Percentiles rank a stretch among this genome's conserved stretches.
phyloP scores from a whole-genome alignment of 2,797 vertebrate genomes.

The Caiman crocodilus region DNA sequence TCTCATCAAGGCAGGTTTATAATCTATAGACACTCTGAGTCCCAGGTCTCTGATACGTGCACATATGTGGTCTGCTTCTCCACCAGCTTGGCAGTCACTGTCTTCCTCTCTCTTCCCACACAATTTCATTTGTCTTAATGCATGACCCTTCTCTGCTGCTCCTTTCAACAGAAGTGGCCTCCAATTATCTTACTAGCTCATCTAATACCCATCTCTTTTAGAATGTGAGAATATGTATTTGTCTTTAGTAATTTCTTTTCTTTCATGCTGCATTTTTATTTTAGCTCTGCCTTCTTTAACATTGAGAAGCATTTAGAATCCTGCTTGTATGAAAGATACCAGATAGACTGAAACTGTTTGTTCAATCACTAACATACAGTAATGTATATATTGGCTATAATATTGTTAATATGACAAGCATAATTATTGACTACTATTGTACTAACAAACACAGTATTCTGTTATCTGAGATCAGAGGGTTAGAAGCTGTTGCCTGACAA shows the following conservation, averaged over 20 bases:
- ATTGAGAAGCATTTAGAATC: neutral
- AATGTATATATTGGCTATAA: slow-evolving; percentile 20
- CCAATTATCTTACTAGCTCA: neutral
- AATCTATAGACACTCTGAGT: neutral
- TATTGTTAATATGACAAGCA: slow-evolving; percentile 23
- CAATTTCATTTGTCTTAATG: neutral
- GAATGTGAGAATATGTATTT: neutral
- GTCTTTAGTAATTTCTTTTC: neutral
- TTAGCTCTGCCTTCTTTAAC: neutral
- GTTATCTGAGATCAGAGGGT: neutral
- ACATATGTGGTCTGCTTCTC: neutral
- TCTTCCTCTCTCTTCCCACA: neutral
- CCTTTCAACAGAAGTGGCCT: neutral
- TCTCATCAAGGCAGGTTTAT: neutral
- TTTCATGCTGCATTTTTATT: neutral
- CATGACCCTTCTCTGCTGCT: neutral
- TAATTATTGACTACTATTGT: neutral
- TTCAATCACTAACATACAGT: neutral
- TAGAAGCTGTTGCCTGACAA: neutral
- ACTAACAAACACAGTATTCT: slow-evolving; percentile 23
- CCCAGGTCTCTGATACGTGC: neutral
- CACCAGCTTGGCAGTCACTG: neutral
- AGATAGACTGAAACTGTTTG: slow-evolving; percentile 23
- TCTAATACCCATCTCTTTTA: neutral
- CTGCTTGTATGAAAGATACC: neutral